Conservation (phyloP, 2,797 vertebrate genomes). For the Hippocampus kuda region DNA sequence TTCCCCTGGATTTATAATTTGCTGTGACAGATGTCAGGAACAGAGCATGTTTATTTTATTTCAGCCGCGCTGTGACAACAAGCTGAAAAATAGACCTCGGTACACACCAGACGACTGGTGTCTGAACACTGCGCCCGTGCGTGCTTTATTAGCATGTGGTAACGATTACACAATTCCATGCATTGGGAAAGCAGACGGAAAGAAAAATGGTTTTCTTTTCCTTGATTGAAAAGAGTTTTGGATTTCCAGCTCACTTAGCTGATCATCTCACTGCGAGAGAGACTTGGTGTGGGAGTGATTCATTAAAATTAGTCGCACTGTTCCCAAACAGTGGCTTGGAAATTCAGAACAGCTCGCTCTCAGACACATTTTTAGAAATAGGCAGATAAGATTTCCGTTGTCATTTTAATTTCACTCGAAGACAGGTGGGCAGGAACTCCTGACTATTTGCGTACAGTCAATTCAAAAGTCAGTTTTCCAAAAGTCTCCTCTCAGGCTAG, state of each 20-base stretch:
- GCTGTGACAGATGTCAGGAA: conserved; percentile 58
- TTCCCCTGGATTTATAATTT: conserved; percentile 49
- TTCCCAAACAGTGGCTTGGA: too few relatives aligned
- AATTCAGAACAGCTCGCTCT: too few relatives aligned
- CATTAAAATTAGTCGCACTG: neutral
- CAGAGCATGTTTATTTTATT: conserved; percentile 44
- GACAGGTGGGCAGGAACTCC: too few relatives aligned
- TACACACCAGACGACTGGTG: conserved; percentile 26
- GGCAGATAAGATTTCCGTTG: conserved; percentile 5
- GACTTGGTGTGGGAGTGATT: neutral
- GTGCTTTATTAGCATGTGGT: conserved; percentile 21
- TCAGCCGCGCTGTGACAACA: conserved; percentile 30
- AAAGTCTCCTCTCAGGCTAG: conserved; percentile 5
- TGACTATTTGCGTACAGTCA: too few relatives aligned
- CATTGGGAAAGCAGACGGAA: conserved; percentile 12
- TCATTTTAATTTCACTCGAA: too few relatives aligned
- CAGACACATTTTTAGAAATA: too few relatives aligned
- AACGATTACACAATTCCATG: neutral
- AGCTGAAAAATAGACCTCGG: conserved; percentile 31
- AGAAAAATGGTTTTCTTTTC: neutral
- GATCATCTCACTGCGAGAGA: neutral
- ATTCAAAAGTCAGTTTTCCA: too few relatives aligned
- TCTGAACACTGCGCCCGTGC: conserved; percentile 11
- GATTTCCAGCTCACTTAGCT: neutral
- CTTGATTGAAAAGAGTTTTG: neutral